Base-by-base conservation (phyloP, 2,113 vertebrate genomes). In the Cyanoderma ruficeps region DNA sequence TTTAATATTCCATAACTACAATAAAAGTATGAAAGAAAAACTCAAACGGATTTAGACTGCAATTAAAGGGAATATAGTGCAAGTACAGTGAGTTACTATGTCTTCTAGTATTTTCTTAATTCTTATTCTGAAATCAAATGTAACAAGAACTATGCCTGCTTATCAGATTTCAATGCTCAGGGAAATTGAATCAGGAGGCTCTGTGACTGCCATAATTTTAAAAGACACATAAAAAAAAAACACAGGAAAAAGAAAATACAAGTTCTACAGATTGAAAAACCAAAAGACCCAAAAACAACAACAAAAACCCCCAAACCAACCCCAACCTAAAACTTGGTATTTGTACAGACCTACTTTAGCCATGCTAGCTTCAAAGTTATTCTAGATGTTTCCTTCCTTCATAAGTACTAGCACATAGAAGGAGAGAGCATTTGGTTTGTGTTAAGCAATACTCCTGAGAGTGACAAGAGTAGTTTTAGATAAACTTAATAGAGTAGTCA, bases 1-100 rank as follows among this genome's bases (percentile, higher is more conserved):
- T 50, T 98, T 98, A 53, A 98, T 96, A 93, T 99, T 98, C 99
- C 99, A 99, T 83, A 99, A 96, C 99, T 99, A 89, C 33, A 93
- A 77, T 35, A 93, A 89, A 97, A 96, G 95, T 42, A 96, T 2
- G 15, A 88, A 92, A 89, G 35, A 74, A 95, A 44, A 90, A 59
- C 2, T 57, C 27, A 85, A 22, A 53, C 56, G 15, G 5, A 80
- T 90, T 88, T 64, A 68, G 44, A 87, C 6, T 41, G 17, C 28
- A 87, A 81, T 90, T 67, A 67, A 20, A 79, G 10, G 6, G 39
- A 70, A 87, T 56, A 61, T 3, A 84, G 19, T n/a, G 20, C 20
- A 49, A 61, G 13, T 12, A 61, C 13, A 85, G 13, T 24, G 33
- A 28, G 70, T 70, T 42, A n/a, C 28, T 75, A 24, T n/a, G 63